Evolutionary conservation across 1,140 invertebrate genomes (phyloP).

Genomic region (Cryptotermes secundus): DNA sequence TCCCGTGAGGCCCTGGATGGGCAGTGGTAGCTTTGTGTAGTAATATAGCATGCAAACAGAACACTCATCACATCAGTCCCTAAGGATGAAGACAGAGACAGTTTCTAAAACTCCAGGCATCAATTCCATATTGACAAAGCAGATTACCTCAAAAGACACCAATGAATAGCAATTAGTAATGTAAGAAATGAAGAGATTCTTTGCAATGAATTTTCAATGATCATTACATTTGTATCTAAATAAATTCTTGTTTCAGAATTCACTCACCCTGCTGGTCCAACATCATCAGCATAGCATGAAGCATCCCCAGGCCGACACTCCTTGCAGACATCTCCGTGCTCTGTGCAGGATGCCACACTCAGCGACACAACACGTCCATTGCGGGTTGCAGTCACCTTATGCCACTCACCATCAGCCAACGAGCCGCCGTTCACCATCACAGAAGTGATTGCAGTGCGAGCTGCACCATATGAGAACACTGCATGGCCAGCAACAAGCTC

Average conservation of each 20-base stretch:
- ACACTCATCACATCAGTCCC: no score
- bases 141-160: no score
- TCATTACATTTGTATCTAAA: no score
- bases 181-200: no score
- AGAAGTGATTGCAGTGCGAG: conserved; percentile 79
- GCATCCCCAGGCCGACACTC: conserved; percentile 80
- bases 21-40: no score
- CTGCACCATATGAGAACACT: conserved; percentile 86
- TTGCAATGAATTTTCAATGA: no score
- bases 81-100: no score
- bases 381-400: conserved; percentile 86
- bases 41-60: no score
- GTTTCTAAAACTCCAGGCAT: no score
- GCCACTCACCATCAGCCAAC: conserved; percentile 85
- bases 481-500: conserved; percentile 81
- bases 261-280: conserved; percentile 78
- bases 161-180: no score
- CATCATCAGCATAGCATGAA: conserved; percentile 78
- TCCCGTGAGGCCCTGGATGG: no score
- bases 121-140: no score
- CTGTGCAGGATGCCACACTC: conserved; percentile 75
- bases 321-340: conserved; percentile 81
- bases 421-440: conserved; percentile 64
- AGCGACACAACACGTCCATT: conserved; percentile 83
- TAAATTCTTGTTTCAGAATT: not conserved